Evolutionary conservation across 2,113 vertebrate species (phyloP).

Genomic region (Phycodurus eques): DNA sequence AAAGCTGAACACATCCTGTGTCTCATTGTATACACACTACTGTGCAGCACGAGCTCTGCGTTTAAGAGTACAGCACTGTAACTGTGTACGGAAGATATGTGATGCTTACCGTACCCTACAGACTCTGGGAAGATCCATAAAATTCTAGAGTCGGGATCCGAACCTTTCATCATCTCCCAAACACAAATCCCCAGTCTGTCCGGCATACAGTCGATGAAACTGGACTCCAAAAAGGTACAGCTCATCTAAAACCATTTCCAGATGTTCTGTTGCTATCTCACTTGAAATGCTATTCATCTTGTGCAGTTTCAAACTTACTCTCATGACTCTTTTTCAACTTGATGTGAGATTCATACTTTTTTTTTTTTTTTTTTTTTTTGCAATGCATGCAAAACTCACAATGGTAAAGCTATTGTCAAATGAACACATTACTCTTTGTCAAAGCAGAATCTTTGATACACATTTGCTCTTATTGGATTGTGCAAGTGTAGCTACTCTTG

Average conservation of each 20-base stretch:
- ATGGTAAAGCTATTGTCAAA: too few relatives aligned
- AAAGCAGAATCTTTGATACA: background rate
- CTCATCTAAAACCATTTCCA: background rate
- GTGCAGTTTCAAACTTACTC: background rate
- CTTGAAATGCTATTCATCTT: background rate
- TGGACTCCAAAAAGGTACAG: slow-evolving; percentile 65
- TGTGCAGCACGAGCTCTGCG: background rate
- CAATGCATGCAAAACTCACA: too few relatives aligned
- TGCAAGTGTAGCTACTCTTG: background rate
- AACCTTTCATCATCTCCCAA: slow-evolving; percentile 74
- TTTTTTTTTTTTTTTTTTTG: background rate
- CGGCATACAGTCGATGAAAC: slow-evolving; percentile 64
- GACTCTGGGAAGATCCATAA: slow-evolving; percentile 72
- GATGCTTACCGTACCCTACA: slow-evolving; percentile 23
- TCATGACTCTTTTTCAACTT: background rate
- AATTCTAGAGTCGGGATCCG: slow-evolving; percentile 59
- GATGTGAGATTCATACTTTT: background rate
- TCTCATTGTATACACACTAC: slow-evolving; percentile 6
- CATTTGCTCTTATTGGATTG: background rate
- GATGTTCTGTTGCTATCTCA: background rate
- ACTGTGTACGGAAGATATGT: background rate
- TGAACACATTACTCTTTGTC: too few relatives aligned
- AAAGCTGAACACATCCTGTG: background rate
- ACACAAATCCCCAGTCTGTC: slow-evolving; percentile 48
- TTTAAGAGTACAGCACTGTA: background rate